phyloP scores from a whole-genome alignment of 2,888 invertebrate genomes.

The Orthosia gothica region DNA sequence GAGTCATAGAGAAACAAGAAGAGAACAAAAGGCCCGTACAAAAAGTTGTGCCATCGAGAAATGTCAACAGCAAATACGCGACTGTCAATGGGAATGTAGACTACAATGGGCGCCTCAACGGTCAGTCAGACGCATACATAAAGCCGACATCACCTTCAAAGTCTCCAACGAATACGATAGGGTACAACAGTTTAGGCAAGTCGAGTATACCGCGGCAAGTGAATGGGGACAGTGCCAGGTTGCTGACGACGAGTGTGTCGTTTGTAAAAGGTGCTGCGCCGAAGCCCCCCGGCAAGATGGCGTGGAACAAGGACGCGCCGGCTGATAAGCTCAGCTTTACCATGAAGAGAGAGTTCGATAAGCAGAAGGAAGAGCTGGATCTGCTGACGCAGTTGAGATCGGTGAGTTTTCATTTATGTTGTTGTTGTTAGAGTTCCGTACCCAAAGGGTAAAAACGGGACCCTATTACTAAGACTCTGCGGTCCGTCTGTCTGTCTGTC shows the following conservation, averaged over 20 bases:
- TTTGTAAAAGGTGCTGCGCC: slow-evolving; percentile 91
- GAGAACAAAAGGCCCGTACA: slow-evolving; percentile 94
- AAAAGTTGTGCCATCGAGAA: slow-evolving; percentile 95
- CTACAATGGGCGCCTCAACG: slow-evolving; percentile 80
- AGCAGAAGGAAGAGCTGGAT: slow-evolving; percentile 97
- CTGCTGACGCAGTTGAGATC: slow-evolving; percentile 95
- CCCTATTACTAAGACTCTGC: too few relatives aligned
- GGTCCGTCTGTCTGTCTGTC: too few relatives aligned
- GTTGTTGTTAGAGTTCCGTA: too few relatives aligned
- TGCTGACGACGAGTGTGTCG: slow-evolving; percentile 91
- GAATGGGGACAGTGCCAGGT: slow-evolving; percentile 87
- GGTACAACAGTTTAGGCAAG: slow-evolving; percentile 90
- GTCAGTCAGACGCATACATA: slow-evolving; percentile 88
- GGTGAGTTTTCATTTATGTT: slow-evolving; percentile 89
- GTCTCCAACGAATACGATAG: slow-evolving; percentile 91
- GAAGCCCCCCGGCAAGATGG: slow-evolving; percentile 90
- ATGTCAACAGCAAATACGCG: slow-evolving; percentile 89
- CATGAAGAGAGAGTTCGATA: slow-evolving; percentile 97
- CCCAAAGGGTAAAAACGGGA: too few relatives aligned
- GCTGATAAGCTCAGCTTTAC: slow-evolving; percentile 97
- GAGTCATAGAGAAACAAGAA: slow-evolving; percentile 84
- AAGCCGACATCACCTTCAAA: slow-evolving; percentile 94
- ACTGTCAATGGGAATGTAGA: slow-evolving; percentile 88
- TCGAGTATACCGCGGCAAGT: slow-evolving; percentile 84
- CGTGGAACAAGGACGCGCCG: slow-evolving; percentile 94